Evolutionary conservation across 2,797 vertebrate species (phyloP).

Genomic region (Diceros bicornis): DNA sequence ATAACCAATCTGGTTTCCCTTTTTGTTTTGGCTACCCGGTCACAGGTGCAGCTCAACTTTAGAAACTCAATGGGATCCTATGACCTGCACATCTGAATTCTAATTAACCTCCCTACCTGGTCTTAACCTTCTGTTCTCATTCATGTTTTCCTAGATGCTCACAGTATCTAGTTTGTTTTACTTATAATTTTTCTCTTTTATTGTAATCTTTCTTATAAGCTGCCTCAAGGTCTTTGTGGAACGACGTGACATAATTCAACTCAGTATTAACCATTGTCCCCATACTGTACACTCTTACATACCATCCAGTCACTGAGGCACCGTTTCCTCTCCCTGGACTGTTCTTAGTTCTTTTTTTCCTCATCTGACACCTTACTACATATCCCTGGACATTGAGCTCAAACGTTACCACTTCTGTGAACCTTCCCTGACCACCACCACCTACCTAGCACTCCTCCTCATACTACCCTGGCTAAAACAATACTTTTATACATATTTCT

Average conservation of each 20-base stretch:
- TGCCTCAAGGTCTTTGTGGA: slow-evolving; percentile 35
- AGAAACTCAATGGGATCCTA: slow-evolving; percentile 19
- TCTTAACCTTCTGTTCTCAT: slow-evolving; percentile 2
- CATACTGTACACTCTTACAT: not conserved
- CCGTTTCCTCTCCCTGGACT: not conserved
- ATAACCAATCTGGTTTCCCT: not conserved
- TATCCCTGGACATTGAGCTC: not conserved
- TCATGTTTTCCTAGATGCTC: slow-evolving; percentile 57
- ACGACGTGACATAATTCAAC: not conserved
- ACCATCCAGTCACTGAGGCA: not conserved
- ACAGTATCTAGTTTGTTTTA: slow-evolving; percentile 58
- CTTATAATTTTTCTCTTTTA: slow-evolving; percentile 56
- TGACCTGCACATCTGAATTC: slow-evolving; percentile 42
- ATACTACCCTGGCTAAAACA: not conserved
- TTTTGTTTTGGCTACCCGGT: slow-evolving; percentile 21
- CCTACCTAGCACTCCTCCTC: not conserved
- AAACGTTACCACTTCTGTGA: slow-evolving; percentile 52
- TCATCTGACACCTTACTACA: not conserved
- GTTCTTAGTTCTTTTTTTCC: not conserved
- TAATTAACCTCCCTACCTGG: slow-evolving; percentile 13
- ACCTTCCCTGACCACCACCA: not conserved
- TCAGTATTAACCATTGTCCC: not conserved
- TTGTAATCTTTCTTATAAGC: slow-evolving; percentile 16
- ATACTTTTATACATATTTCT: not conserved
- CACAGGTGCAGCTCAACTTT: not conserved